These are phyloP conservation scores for Chionodraco myersi DNA, from an alignment of 2,113 vertebrate species.

Conservation along the genomic window DNA sequence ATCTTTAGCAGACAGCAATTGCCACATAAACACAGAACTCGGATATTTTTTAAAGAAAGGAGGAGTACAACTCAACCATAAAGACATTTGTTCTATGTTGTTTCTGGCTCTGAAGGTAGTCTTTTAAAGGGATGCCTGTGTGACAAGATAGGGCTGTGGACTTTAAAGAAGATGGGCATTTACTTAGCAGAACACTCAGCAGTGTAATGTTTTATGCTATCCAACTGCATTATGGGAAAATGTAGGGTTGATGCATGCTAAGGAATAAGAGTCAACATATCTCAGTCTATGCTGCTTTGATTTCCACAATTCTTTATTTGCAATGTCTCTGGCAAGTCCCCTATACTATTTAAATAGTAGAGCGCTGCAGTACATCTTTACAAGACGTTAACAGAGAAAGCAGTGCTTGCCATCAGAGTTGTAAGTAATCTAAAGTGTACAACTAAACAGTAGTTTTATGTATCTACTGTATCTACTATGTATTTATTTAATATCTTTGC, in stretches of 20 bases:
- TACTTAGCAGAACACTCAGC: neutral
- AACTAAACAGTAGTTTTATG: slow-evolving; percentile 13
- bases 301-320: neutral
- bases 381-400: neutral
- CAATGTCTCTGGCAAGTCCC: neutral
- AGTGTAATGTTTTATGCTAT: neutral
- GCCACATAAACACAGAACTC: no score
- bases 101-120: no score
- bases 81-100: no score
- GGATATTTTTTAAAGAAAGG: no score
- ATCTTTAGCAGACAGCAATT: no score
- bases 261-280: neutral
- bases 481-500: no score
- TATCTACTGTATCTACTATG: no score
- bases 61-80: no score
- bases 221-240: neutral
- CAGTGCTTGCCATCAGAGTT: neutral
- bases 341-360: neutral
- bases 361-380: neutral
- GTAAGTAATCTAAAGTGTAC: slow-evolving; percentile 9
- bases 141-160: no score
- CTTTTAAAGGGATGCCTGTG: no score
- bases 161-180: neutral
- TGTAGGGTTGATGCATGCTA: no score
- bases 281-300: neutral